These are phyloP conservation scores for Muscicapa adusta DNA, from an alignment of 2,113 vertebrate species.

Conservation along the genomic window DNA sequence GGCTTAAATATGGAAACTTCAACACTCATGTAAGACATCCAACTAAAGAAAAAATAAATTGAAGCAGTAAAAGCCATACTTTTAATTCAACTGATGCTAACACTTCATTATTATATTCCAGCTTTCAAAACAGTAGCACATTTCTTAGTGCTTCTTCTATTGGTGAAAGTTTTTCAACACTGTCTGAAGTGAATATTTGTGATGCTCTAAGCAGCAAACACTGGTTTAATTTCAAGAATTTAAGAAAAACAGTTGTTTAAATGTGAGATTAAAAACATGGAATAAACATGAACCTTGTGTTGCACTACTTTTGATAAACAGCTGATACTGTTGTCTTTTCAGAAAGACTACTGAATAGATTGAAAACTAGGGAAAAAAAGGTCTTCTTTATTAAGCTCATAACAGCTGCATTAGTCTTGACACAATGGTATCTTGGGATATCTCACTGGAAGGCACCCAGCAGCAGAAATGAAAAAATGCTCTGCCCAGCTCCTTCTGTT, in stretches of 20 bases:
- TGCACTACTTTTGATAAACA: background rate
- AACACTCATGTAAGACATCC: background rate
- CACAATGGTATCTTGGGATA: background rate
- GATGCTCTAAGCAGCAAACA: background rate
- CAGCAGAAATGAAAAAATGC: background rate
- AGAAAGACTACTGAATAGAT: background rate
- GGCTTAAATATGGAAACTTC: background rate
- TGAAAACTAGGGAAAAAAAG: background rate
- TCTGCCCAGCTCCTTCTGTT: background rate
- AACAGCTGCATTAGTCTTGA: constrained; percentile 26
- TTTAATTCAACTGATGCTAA: background rate
- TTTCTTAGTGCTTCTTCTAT: background rate
- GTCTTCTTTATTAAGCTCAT: background rate
- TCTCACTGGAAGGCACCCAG: background rate
- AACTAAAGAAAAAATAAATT: background rate
- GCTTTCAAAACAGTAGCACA: background rate
- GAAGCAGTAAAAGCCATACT: background rate
- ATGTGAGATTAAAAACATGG: background rate
- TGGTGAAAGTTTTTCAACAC: background rate
- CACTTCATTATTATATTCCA: background rate
- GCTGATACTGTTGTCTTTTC: background rate
- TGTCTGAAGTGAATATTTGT: background rate
- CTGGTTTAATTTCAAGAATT: background rate
- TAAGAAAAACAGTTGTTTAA: background rate
- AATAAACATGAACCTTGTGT: background rate